phyloP scores from a whole-genome alignment of 2,113 vertebrate genomes.

The Gambusia affinis region DNA sequence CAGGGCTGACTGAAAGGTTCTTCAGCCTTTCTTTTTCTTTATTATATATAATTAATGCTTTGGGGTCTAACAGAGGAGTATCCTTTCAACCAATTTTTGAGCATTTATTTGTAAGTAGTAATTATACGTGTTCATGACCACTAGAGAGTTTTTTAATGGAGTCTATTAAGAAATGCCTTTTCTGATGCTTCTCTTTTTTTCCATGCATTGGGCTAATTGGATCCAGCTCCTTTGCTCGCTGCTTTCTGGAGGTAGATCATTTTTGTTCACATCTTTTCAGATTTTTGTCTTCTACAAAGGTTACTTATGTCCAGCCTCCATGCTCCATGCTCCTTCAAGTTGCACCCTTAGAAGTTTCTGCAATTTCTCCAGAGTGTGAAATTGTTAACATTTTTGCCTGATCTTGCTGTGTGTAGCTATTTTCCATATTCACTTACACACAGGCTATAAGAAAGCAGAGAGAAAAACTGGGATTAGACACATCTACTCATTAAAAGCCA shows the following conservation, averaged over 20 bases:
- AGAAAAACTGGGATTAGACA: conserved; percentile 41
- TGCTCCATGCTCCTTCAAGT: conserved; percentile 16
- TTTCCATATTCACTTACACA: background rate
- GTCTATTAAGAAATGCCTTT: conserved; percentile 61
- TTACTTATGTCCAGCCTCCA: conserved; percentile 19
- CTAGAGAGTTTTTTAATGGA: conserved; percentile 62
- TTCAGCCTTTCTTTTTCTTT: conserved; percentile 22
- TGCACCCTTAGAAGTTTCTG: conserved; percentile 11
- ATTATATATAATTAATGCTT: conserved; percentile 73
- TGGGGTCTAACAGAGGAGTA: conserved; percentile 56
- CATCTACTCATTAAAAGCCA: conserved; percentile 62
- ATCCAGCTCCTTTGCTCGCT: conserved; percentile 35
- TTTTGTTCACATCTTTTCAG: conserved; percentile 31
- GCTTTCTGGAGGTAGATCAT: conserved; percentile 37
- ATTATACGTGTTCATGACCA: conserved; percentile 76
- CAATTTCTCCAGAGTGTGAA: conserved; percentile 5
- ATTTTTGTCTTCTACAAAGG: conserved; percentile 38
- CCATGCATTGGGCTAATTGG: conserved; percentile 65
- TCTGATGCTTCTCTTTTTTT: conserved; percentile 56
- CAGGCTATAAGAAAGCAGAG: conserved; percentile 18
- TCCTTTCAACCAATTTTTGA: conserved; percentile 44
- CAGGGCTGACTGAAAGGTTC: conserved; percentile 19
- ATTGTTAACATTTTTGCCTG: background rate
- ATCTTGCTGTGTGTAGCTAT: background rate
- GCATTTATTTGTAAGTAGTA: conserved; percentile 67